Base-by-base conservation (phyloP, 2,888 invertebrate species). In the Syrista parreyssii region DNA sequence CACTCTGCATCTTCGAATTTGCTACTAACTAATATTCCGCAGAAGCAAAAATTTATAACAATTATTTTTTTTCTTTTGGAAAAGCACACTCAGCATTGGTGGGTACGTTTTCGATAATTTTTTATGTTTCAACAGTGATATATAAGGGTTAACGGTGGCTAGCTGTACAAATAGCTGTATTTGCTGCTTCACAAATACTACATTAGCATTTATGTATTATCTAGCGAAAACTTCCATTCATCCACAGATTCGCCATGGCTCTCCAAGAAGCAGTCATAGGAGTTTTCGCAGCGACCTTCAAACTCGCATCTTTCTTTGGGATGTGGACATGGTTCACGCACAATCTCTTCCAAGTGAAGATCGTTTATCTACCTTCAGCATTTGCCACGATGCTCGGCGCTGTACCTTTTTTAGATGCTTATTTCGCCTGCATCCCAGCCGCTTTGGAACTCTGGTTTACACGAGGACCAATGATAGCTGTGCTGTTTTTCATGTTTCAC, bases 251-350 rank as follows among this genome's bases (percentile, higher is more conserved):
- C 79, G 97, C 97, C 4, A 94, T 95, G 80, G 97, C 97, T 0
- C 92, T 98, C 35, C 97, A 97, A 87, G 96, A 95, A 80, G 97
- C 97, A 0, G 95, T 98, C 77, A 98, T 98, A 85, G 98, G 98
- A 85, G 99, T 99, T 23, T 97, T 99, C 90, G 95, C 97, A 79
- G 98, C 99, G 0, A 98, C 99, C 3, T 96, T 98, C 87, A 99
- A 99, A 93, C 97, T 99, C 95, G 97, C 98, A 0, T 93, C 97
- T 0, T 99, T 99, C 92, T 99, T 99, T 90, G 99, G 99, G 0
- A 93, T 99, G 82, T 99, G 99, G 95, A 99, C 99, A 0, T 99
- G 99, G 98, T 94, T 99, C 81, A 96, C 98, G 76, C 99, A 99
- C 91, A 98, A 97, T 83, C 92, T 99, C 15, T 99, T 99, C 90